Base-by-base conservation (phyloP, 2,888 invertebrate genomes). In the Mycalesis mineus region DNA sequence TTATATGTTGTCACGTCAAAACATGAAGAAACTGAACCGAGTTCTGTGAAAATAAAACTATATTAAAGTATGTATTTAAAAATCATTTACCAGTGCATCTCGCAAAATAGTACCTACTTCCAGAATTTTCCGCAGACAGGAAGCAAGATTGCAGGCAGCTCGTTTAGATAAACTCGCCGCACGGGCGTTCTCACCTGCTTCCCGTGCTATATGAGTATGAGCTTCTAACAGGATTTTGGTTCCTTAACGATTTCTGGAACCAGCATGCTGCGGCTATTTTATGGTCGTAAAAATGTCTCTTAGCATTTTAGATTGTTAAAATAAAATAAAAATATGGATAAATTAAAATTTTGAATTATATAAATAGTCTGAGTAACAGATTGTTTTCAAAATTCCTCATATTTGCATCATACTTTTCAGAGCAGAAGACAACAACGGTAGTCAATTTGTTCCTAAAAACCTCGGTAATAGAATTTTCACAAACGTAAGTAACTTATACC, bases 131-230 rank as follows among this genome's bases (percentile, higher is more conserved):
- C 51, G 36, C 41, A 58, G 42, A 51, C 45, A 51, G 41, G 51
- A 55, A 52, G 51, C 50, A 41, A 61, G 54, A 52, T 52, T 42
- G 57, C 50, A 60, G 57, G 58, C 58, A 50, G 55, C 57, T 61
- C 60, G 60, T 58, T 61, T 58, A 61, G 58, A 61, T 61, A 61
- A 58, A 57, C 60, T 58, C 42, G 58, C 42, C 55, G 42, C 55
- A 51, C 44, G 47, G n/a, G 50, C 58, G 40, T 54, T 57, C 33
- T 52, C 42, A 52, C 52, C 52, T 42, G 52, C 52, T 52, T 42
- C 41, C 31, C 33, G 51, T 29, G 41, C 47, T 45, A 55, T 58
- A 61, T 55, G 41, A 51, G 41, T 50, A 61, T 55, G 41, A 51
- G 41, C 47, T 61, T 61, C 60, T 55, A 40, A 50, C 33, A 57